Base-by-base conservation (phyloP, 2,113 vertebrate species). In the Ameiurus melas region DNA sequence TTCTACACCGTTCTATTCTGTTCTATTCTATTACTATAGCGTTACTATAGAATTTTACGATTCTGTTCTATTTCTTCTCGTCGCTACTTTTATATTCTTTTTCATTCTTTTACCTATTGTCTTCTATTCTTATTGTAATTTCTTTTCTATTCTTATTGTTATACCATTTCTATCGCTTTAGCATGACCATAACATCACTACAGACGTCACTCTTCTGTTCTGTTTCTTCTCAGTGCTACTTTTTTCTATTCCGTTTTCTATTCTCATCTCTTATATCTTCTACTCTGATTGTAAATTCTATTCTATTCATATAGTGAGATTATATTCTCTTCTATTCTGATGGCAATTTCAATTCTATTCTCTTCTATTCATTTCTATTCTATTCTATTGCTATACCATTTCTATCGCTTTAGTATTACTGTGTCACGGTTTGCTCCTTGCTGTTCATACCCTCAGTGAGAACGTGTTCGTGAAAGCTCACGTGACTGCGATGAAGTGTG, bases 401-500 rank as follows among this genome's bases (percentile, higher is more conserved):
- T n/a, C n/a, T n/a, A n/a, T n/a, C n/a, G n/a, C n/a, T n/a, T n/a
- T n/a, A n/a, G n/a, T n/a, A n/a, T n/a, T n/a, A n/a, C n/a, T n/a
- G n/a, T n/a, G n/a, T n/a, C n/a, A n/a, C n/a, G n/a, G n/a, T n/a
- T n/a, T n/a, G n/a, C n/a, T n/a, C n/a, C n/a, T n/a, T n/a, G n/a
- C n/a, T n/a, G n/a, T n/a, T n/a, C n/a, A n/a, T n/a, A n/a, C n/a
- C n/a, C n/a, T n/a, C n/a, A 39, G 70, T 73, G 60, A 58, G 58
- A 55, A 51, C 27, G 47, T 83, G 80, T 53, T 30, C 75, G 75
- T 47, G 27, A 85, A 80, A 78, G 55, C 51, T 70, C n/a, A 30
- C 36, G 43, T 2, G 8, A 47, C 12, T 83, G 30, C 60, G 43
- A 70, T 75, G 68, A 64, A 78, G 70, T 71, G 73, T 89, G 86